A percentile compares a stretch with the other conserved stretches of the same genome.
Evolutionary conservation across 2,888 invertebrate species (phyloP).

Genomic region (Junonia oenone): DNA sequence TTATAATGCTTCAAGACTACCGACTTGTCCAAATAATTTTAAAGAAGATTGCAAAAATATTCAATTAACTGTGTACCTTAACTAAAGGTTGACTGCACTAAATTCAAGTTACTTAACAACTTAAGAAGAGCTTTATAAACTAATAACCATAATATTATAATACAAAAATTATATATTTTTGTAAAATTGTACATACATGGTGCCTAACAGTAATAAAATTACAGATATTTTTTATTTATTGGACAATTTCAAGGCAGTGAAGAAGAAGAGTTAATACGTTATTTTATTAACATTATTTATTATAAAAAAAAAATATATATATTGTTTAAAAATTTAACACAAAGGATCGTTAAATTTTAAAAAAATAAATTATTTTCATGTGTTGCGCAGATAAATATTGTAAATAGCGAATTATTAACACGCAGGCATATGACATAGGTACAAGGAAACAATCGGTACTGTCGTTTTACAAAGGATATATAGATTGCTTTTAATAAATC

Average conservation of each 20-base stretch:
- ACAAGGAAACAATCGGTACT: conserved; percentile 1
- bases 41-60: too few species aligned
- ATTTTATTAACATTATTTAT: background rate
- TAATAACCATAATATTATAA: too few species aligned
- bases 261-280: background rate
- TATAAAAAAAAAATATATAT: background rate
- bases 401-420: background rate
- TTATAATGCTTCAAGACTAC: too few species aligned
- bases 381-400: background rate
- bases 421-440: background rate
- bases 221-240: too few species aligned
- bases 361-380: background rate
- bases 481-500: background rate
- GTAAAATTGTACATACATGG: too few species aligned
- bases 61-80: too few species aligned
- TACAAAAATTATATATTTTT: too few species aligned
- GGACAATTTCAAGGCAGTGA: background rate
- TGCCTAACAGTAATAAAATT: too few species aligned
- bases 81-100: too few species aligned
- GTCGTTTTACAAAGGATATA: background rate
- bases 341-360: background rate
- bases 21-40: too few species aligned
- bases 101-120: too few species aligned
- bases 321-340: background rate
- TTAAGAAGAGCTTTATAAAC: too few species aligned